phyloP scores from a whole-genome alignment of 1,140 invertebrate species.

The Heliconius himera region DNA sequence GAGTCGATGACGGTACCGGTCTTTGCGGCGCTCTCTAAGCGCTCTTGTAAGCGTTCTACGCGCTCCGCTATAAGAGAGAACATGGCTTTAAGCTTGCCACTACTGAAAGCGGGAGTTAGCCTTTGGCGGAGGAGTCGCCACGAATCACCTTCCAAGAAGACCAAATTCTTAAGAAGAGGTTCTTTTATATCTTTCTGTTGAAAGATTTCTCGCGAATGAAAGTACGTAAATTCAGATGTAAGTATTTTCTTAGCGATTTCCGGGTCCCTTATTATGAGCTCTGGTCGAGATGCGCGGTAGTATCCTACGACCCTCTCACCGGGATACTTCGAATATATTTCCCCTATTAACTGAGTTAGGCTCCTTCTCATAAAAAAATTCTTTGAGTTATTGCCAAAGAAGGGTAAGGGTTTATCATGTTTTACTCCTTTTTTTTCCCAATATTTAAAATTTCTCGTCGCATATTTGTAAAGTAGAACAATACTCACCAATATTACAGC shows the following conservation, averaged over 20 bases:
- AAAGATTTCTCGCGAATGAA: constrained; percentile 59
- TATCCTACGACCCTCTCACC: constrained; percentile 52
- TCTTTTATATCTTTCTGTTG: constrained; percentile 54
- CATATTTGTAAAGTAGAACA: constrained; percentile 49
- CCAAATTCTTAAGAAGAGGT: constrained; percentile 57
- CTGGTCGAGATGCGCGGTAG: constrained; percentile 59
- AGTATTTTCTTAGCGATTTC: constrained; percentile 82
- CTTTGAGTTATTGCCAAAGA: constrained; percentile 61
- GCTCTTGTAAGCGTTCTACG: constrained; percentile 56
- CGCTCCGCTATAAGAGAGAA: constrained; percentile 72
- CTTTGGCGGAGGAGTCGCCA: constrained; percentile 82
- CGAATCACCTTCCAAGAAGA: constrained; percentile 63
- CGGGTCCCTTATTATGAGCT: constrained; percentile 81
- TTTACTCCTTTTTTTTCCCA: constrained; percentile 76
- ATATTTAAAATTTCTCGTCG: constrained; percentile 58
- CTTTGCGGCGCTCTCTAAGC: constrained; percentile 40
- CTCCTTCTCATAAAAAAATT: constrained; percentile 47
- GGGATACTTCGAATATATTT: constrained; percentile 56
- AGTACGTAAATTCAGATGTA: constrained; percentile 82
- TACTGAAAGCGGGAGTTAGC: constrained; percentile 83
- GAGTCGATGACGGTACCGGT: constrained; percentile 57
- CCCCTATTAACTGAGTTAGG: constrained; percentile 43
- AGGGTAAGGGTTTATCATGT: constrained; percentile 57
- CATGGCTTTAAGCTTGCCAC: constrained; percentile 82
- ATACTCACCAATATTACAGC: constrained; percentile 28